phyloP scores from a whole-genome alignment of 2,888 invertebrate species.

The Andrena minutula region DNA sequence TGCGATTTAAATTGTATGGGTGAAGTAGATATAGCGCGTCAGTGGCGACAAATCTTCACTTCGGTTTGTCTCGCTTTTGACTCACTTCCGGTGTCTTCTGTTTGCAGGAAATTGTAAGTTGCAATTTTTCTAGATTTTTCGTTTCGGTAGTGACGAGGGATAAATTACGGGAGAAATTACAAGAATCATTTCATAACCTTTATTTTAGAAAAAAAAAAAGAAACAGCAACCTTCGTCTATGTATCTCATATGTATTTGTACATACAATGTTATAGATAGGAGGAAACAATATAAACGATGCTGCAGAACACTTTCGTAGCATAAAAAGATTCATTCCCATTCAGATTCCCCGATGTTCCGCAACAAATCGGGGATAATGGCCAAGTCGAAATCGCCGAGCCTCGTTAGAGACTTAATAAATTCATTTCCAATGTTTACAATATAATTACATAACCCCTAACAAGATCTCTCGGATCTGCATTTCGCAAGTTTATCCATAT shows the following conservation, averaged over 20 bases:
- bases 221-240: constrained; percentile 11
- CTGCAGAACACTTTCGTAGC: constrained; percentile 27
- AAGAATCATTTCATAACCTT: constrained; percentile 13
- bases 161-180: not conserved
- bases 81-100: no score
- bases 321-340: constrained; percentile 13
- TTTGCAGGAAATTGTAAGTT: no score
- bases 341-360: constrained; percentile 1
- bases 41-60: no score
- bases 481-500: constrained; percentile 36
- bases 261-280: constrained; percentile 47
- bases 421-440: constrained; percentile 67
- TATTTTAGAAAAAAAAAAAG: constrained; percentile 36
- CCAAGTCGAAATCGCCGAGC: constrained; percentile 40
- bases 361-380: constrained; percentile 21
- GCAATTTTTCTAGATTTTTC: no score
- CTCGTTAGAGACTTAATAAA: constrained; percentile 56
- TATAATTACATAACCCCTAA: constrained; percentile 61
- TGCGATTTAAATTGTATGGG: no score
- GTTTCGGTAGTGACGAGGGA: no score
- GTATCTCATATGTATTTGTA: constrained; percentile 49
- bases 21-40: no score
- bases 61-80: no score
- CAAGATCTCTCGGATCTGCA: constrained; percentile 30
- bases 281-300: constrained; percentile 35